These are phyloP conservation scores for Dendrolimus punctatus DNA, from an alignment of 1,140 invertebrate genomes.

Conservation along the genomic window DNA sequence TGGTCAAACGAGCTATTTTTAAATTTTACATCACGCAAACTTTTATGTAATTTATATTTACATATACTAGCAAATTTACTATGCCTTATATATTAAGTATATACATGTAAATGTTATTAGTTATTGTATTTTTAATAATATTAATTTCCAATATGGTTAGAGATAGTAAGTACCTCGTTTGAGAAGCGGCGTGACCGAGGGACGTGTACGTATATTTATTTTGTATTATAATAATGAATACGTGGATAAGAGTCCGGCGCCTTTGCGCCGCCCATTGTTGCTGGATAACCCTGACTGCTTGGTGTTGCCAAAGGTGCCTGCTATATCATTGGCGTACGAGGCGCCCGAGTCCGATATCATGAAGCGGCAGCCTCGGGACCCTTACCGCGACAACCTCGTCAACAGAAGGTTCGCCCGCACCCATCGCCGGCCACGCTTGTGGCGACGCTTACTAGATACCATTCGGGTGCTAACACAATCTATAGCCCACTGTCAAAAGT, in stretches of 20 bases:
- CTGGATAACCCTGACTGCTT: slow-evolving; percentile 63
- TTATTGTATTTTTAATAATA: slow-evolving; percentile 26
- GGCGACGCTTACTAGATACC: slow-evolving; percentile 50
- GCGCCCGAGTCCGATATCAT: slow-evolving; percentile 97
- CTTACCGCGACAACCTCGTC: slow-evolving; percentile 94
- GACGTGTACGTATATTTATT: slow-evolving; percentile 33
- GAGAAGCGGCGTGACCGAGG: slow-evolving; percentile 24
- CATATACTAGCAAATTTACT: slow-evolving; percentile 41
- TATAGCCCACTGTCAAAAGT: slow-evolving; percentile 32
- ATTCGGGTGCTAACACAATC: slow-evolving; percentile 56
- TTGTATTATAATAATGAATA: slow-evolving; percentile 20
- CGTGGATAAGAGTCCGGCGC: slow-evolving; percentile 5
- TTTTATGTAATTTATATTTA: slow-evolving; percentile 45
- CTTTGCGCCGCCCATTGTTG: slow-evolving; percentile 28
- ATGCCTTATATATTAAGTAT: slow-evolving; percentile 36
- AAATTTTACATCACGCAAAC: slow-evolving; percentile 45
- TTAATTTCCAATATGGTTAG: slow-evolving; percentile 35
- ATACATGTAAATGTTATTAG: slow-evolving; percentile 1
- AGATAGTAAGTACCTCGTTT: slow-evolving; percentile 19
- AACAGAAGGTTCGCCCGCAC: slow-evolving; percentile 85
- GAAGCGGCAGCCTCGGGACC: slow-evolving; percentile 95
- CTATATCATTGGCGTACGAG: slow-evolving; percentile 97
- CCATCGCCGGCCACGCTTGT: slow-evolving; percentile 17
- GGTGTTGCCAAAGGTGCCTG: slow-evolving; percentile 84
- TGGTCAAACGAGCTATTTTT: slow-evolving; percentile 42